Evolutionary conservation across 2,797 vertebrate genomes (phyloP).

Genomic region (Zalophus californianus): DNA sequence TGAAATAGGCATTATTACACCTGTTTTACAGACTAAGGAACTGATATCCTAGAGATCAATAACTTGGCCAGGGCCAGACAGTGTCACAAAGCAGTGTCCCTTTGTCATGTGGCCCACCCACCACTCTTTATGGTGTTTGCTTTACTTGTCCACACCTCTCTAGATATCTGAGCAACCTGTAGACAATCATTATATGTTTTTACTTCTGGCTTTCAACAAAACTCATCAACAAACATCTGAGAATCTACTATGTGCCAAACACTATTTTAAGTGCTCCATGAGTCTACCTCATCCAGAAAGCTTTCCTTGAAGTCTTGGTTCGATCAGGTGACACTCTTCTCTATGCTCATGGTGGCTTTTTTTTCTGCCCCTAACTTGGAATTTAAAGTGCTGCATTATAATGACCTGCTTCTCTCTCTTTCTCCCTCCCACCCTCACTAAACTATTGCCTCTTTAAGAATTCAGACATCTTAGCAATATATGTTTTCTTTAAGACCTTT

Average conservation of each 20-base stretch:
- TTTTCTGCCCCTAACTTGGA: neutral
- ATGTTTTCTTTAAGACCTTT: neutral
- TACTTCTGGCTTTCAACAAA: neutral
- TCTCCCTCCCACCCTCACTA: neutral
- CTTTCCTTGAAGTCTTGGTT: neutral
- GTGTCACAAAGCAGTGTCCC: neutral
- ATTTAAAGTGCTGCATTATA: neutral
- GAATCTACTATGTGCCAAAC: neutral
- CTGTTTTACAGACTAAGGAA: neutral
- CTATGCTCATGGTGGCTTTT: neutral
- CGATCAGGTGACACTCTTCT: neutral
- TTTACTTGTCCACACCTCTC: neutral
- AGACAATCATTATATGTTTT: neutral
- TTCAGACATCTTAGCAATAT: neutral
- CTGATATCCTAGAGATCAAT: neutral
- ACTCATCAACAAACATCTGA: neutral
- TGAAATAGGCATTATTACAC: neutral
- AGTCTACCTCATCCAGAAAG: neutral
- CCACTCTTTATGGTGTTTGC: neutral
- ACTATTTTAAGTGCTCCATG: too few relatives aligned
- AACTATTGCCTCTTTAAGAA: neutral
- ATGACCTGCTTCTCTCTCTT: neutral
- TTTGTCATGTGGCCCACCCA: accelerated
- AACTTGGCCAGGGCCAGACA: neutral
- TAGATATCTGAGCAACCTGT: neutral